Evolutionary conservation across 2,113 vertebrate species (phyloP).

Genomic region (Oceanites oceanicus): DNA sequence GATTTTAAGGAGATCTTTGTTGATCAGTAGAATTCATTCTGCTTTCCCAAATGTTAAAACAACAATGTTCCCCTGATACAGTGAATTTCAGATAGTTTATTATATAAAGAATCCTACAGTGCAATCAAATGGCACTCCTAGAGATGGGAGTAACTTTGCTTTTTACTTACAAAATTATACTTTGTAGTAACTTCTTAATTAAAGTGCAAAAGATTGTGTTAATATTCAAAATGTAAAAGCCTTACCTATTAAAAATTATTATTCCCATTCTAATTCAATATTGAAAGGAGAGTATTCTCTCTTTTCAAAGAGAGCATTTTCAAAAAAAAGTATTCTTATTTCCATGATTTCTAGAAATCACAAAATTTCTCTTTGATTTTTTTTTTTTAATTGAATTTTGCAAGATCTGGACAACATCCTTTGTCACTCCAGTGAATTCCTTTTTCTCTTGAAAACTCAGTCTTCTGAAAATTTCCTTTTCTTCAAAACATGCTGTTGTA

Average conservation of each 20-base stretch:
- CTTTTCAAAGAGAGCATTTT: neutral
- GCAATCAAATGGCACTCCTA: neutral
- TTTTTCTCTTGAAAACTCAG: neutral
- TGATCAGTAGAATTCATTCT: neutral
- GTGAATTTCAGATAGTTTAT: neutral
- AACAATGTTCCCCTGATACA: neutral
- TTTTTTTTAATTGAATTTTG: neutral
- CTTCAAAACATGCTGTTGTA: neutral
- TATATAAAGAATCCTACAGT: neutral
- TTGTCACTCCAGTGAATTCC: neutral
- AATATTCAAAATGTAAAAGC: neutral
- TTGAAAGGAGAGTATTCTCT: neutral
- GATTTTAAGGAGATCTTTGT: neutral
- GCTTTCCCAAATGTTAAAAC: neutral
- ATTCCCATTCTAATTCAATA: neutral
- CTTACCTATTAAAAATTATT: neutral
- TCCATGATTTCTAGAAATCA: neutral
- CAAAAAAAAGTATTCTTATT: neutral
- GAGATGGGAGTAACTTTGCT: neutral
- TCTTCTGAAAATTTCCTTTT: neutral
- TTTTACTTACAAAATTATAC: neutral
- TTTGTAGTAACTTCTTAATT: neutral
- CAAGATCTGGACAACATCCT: neutral
- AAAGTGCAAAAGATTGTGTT: neutral
- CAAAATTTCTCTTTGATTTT: neutral